Evolutionary conservation across 2,888 invertebrate species (phyloP).

Genomic region (Adineta ricciae): DNA sequence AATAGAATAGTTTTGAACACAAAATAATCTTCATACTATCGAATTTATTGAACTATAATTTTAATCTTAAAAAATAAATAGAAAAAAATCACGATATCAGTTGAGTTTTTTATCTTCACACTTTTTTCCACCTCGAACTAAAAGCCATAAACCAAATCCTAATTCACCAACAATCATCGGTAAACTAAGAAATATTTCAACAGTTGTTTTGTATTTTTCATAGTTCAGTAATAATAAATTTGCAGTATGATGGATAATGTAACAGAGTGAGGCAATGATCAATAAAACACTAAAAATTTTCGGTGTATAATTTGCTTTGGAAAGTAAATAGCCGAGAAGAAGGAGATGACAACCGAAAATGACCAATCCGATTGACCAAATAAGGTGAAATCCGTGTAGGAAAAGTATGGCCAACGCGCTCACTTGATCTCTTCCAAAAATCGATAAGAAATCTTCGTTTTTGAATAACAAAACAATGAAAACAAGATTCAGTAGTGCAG

Average conservation of each 20-base stretch:
- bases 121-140: background rate
- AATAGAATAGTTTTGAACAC: too few species aligned
- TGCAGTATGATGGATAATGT: background rate
- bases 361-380: background rate
- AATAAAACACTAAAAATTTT: background rate
- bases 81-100: too few species aligned
- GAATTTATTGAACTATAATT: too few species aligned
- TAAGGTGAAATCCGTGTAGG: background rate
- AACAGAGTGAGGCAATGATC: background rate
- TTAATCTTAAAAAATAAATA: too few species aligned
- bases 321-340: background rate
- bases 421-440: background rate
- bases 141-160: background rate
- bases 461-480: background rate
- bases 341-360: background rate
- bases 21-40: too few species aligned
- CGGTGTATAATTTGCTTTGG: background rate
- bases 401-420: background rate
- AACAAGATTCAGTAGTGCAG: background rate
- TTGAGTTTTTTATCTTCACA: background rate
- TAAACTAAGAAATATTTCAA: background rate
- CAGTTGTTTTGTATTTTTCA: background rate
- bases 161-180: background rate
- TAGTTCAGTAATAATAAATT: background rate
- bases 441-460: background rate